A percentile compares a stretch with the other conserved stretches of the same genome.
These are phyloP conservation scores for Oasisia sp. DNA, from an alignment of 2,888 invertebrate species.

Conservation along the genomic window DNA sequence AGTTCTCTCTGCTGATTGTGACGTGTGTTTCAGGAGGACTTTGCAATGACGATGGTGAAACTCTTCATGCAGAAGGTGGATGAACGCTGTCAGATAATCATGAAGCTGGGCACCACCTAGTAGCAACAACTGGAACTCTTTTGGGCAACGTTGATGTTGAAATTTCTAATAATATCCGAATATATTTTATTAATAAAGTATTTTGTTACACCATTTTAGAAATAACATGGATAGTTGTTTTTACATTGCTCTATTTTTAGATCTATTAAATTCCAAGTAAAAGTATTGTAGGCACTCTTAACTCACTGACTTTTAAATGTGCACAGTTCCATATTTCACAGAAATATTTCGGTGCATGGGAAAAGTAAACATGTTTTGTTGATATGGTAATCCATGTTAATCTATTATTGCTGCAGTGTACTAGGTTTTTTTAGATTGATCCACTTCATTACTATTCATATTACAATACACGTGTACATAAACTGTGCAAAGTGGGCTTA, in stretches of 20 bases:
- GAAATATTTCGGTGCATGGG: not conserved
- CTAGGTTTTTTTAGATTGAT: no score
- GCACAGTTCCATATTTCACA: not conserved
- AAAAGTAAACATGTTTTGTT: not conserved
- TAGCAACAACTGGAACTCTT: not conserved
- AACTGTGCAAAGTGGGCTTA: not conserved
- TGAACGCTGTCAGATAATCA: constrained; percentile 46
- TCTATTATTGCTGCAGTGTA: not conserved
- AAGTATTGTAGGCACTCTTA: not conserved
- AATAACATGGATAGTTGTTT: not conserved
- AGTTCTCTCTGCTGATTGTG: constrained; percentile 18
- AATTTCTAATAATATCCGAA: not conserved
- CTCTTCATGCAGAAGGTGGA: constrained; percentile 61
- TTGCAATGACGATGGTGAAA: constrained; percentile 57
- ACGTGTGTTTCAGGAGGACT: constrained; percentile 52
- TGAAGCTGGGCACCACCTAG: not conserved
- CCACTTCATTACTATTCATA: not conserved
- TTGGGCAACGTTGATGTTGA: not conserved
- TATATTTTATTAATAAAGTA: not conserved
- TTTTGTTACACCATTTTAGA: not conserved
- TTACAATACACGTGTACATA: no score
- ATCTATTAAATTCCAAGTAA: not conserved
- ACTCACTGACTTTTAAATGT: not conserved
- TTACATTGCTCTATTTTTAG: not conserved
- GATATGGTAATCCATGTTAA: not conserved